phyloP scores from a whole-genome alignment of 2,888 invertebrate genomes.

The Halictus quadricinctus region DNA sequence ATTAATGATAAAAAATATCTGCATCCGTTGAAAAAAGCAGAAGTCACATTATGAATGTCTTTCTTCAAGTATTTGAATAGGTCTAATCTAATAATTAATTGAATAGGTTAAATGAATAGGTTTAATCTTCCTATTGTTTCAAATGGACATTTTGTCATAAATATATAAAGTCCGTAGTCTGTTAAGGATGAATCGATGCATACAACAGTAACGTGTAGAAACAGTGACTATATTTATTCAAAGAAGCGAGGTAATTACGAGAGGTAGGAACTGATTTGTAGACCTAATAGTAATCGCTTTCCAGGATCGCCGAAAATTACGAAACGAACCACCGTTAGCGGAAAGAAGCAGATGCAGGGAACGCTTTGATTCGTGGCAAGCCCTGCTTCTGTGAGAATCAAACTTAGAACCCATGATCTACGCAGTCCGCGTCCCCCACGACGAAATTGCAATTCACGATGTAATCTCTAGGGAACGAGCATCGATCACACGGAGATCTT shows the following conservation, averaged over 20 bases:
- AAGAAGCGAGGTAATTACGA: neutral
- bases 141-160: neutral
- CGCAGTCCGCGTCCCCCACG: constrained; percentile 51
- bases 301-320: constrained; percentile 25
- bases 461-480: constrained; percentile 79
- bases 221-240: neutral
- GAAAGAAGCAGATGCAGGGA: constrained; percentile 58
- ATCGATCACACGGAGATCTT: constrained; percentile 78
- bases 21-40: too few relatives aligned
- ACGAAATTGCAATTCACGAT: constrained; percentile 78
- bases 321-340: constrained; percentile 38
- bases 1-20: too few relatives aligned
- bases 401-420: constrained; percentile 43
- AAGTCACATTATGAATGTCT: too few relatives aligned
- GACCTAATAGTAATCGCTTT: constrained; percentile 14
- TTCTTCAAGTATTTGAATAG: neutral
- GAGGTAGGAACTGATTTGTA: neutral
- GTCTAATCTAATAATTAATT: too few relatives aligned
- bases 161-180: neutral
- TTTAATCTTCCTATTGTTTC: too few relatives aligned
- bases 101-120: neutral
- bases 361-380: constrained; percentile 53
- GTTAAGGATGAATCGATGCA: too few relatives aligned
- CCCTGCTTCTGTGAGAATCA: constrained; percentile 64
- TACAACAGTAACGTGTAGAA: neutral